These are phyloP conservation scores for Tyria jacobaeae DNA, from an alignment of 2,888 invertebrate genomes.

Conservation along the genomic window DNA sequence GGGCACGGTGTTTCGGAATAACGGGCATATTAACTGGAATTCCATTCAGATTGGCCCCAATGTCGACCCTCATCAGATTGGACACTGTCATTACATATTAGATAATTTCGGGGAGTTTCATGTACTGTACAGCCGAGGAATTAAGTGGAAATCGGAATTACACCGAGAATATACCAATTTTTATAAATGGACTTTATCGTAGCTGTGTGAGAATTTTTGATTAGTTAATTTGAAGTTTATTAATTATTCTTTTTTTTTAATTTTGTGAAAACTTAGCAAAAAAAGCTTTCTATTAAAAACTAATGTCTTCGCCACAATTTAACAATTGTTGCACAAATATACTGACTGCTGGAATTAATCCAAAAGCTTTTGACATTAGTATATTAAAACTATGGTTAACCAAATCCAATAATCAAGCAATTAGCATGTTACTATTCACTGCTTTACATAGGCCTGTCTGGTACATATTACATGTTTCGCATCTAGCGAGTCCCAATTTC, in stretches of 20 bases:
- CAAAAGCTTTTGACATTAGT: too few relatives aligned
- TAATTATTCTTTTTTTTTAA: neutral
- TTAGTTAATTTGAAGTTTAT: constrained; percentile 17
- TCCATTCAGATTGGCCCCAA: constrained; percentile 73
- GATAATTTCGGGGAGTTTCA: constrained; percentile 69
- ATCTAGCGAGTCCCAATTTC: too few relatives aligned
- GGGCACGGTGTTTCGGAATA: constrained; percentile 64
- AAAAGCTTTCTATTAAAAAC: too few relatives aligned
- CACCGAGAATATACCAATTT: constrained; percentile 10
- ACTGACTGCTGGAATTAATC: too few relatives aligned
- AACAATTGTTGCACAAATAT: too few relatives aligned
- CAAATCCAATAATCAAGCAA: too few relatives aligned
- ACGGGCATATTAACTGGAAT: constrained; percentile 75
- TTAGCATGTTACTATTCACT: too few relatives aligned
- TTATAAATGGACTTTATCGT: constrained; percentile 8
- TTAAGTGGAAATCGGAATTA: constrained; percentile 32
- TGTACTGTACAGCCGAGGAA: constrained; percentile 54
- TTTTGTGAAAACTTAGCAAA: too few relatives aligned
- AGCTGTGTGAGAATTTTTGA: constrained; percentile 9
- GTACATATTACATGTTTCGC: too few relatives aligned
- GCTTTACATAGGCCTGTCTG: too few relatives aligned
- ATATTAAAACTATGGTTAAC: too few relatives aligned
- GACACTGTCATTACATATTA: constrained; percentile 79
- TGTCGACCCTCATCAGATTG: constrained; percentile 77
- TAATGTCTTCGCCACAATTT: too few relatives aligned